These are phyloP conservation scores for Spongilla lacustris DNA, from an alignment of 37 sponge, comb jelly and placozoan genomes.

Conservation along the genomic window DNA sequence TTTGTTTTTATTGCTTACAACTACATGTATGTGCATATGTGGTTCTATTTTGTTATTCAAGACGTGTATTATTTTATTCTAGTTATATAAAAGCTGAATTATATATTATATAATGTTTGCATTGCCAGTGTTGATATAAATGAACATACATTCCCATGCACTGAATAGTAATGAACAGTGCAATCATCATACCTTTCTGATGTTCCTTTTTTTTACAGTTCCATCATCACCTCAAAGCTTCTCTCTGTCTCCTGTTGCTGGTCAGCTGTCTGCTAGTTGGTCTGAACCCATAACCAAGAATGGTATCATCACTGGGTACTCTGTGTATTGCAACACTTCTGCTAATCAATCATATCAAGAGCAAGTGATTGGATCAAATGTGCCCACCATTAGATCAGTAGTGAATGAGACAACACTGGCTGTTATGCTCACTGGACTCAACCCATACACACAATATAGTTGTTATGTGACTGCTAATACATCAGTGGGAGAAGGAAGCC, in stretches of 20 bases:
- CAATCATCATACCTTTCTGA: no score
- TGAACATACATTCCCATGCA: no score
- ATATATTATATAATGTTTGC: no score
- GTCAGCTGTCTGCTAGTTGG: conserved; percentile 14
- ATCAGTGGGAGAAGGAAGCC: conserved; percentile 11
- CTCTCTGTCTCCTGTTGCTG: background rate
- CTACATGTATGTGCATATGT: no score
- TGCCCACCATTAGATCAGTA: background rate
- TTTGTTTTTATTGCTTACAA: no score
- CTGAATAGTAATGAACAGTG: no score
- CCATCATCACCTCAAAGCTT: conserved; percentile 21
- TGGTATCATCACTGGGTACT: conserved; percentile 28
- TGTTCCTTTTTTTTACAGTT: conserved; percentile 22
- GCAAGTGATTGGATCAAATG: conserved; percentile 4
- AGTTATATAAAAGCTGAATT: no score
- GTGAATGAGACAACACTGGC: background rate
- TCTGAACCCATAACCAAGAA: background rate
- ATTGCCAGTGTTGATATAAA: no score
- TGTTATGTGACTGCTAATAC: conserved; percentile 44
- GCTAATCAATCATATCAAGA: conserved; percentile 5
- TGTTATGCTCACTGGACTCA: conserved; percentile 25
- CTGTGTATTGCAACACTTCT: conserved; percentile 3
- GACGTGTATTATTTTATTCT: no score
- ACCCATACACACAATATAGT: conserved; percentile 48
- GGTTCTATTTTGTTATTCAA: no score